These are phyloP conservation scores for Neosilurus mollespiculum DNA, from an alignment of 2,797 vertebrate species.

Conservation along the genomic window DNA sequence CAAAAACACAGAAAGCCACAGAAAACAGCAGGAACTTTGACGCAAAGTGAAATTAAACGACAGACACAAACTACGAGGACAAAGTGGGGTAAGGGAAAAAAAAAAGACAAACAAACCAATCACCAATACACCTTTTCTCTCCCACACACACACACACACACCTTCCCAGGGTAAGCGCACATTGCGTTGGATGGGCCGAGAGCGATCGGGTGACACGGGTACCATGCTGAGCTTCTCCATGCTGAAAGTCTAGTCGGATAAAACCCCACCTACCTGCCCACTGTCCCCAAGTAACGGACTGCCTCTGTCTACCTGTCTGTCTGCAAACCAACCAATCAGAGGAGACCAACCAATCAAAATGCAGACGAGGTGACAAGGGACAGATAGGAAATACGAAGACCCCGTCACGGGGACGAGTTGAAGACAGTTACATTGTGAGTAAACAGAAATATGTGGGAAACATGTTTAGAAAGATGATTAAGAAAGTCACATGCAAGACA, in stretches of 20 bases:
- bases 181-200: conserved; percentile 58
- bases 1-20: conserved; percentile 25
- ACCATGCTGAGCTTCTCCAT: conserved; percentile 75
- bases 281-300: conserved; percentile 73
- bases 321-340: conserved; percentile 78
- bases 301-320: conserved; percentile 76
- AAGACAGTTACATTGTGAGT: conserved; percentile 6
- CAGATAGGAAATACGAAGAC: conserved; percentile 27
- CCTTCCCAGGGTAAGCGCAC: conserved; percentile 46
- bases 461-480: neutral
- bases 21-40: conserved; percentile 11
- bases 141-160: conserved; percentile 26
- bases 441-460: neutral
- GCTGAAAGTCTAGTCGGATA: conserved; percentile 65
- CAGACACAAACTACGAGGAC: neutral
- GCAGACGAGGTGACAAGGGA: conserved; percentile 47
- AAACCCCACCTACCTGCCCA: conserved; percentile 79
- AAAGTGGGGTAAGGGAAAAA: neutral
- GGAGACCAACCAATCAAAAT: conserved; percentile 60
- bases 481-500: neutral
- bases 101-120: neutral
- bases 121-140: conserved; percentile 3
- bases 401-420: neutral
- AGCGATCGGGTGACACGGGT: conserved; percentile 59
- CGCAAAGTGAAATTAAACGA: neutral